Evolutionary conservation across 2,113 vertebrate genomes (phyloP).

Genomic region (Lamprologus tigripictilis): DNA sequence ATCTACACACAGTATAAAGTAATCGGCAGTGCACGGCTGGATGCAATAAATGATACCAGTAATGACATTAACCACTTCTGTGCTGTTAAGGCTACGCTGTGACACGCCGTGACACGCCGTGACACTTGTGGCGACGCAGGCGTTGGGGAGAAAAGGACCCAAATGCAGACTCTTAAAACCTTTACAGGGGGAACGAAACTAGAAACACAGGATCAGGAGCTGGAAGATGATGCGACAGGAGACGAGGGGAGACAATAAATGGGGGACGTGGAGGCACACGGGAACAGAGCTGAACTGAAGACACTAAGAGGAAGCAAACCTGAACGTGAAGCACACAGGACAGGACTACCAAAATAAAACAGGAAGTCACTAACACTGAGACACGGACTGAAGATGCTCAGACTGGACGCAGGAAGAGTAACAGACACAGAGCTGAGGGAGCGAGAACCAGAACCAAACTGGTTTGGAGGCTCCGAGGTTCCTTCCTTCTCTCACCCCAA

Average conservation of each 20-base stretch:
- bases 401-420: not conserved
- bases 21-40: not conserved
- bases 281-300: not conserved
- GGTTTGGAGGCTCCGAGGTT: not conserved
- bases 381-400: not conserved
- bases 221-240: not conserved
- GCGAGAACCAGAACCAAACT: not conserved
- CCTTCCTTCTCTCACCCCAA: too few species aligned
- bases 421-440: not conserved
- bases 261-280: not conserved
- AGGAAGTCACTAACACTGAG: not conserved
- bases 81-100: not conserved
- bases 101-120: rapidly evolving
- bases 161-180: not conserved
- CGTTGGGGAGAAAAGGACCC: not conserved
- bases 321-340: not conserved
- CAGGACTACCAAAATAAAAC: not conserved
- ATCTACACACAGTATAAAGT: not conserved
- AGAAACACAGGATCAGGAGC: not conserved
- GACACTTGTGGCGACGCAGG: not conserved
- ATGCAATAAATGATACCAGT: not conserved
- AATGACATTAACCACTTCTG: not conserved
- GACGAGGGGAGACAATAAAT: not conserved
- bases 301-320: not conserved
- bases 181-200: not conserved